Conservation (phyloP, 2,888 invertebrate species). For the Chalcosyrphus nemorum region DNA sequence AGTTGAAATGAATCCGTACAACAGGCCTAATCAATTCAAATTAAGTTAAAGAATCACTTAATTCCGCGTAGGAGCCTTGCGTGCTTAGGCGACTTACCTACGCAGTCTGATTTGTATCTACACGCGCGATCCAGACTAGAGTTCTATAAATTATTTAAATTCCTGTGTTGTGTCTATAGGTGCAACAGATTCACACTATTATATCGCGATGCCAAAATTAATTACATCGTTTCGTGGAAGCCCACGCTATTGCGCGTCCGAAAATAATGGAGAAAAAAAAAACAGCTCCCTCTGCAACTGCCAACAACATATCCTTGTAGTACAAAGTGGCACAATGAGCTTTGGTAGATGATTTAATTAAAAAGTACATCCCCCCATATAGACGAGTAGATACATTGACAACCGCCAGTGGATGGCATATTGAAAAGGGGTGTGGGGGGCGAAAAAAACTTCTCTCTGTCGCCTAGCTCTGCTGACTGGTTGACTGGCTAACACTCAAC, state of each 20-base stretch:
- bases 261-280: slow-evolving; percentile 56
- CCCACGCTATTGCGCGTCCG: slow-evolving; percentile 56
- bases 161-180: slow-evolving; percentile 44
- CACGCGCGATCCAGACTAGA: slow-evolving; percentile 30
- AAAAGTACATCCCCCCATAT: slow-evolving; percentile 29
- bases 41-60: slow-evolving; percentile 71
- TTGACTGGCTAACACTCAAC: not conserved
- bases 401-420: not conserved
- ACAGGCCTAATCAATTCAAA: slow-evolving; percentile 71
- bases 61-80: slow-evolving; percentile 62
- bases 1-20: slow-evolving; percentile 14
- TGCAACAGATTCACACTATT: slow-evolving; percentile 54
- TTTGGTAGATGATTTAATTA: slow-evolving; percentile 61
- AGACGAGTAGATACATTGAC: not conserved
- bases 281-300: too few species aligned
- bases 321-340: too few species aligned
- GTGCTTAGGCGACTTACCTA: slow-evolving; percentile 57
- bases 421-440: not conserved
- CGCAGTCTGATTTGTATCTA: slow-evolving; percentile 62
- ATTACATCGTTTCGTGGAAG: slow-evolving; percentile 58
- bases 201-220: slow-evolving; percentile 56
- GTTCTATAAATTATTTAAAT: slow-evolving; percentile 68
- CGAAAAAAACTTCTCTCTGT: not conserved
- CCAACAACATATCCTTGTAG: too few species aligned
- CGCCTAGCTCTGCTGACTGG: too few species aligned